These are phyloP conservation scores for Podiceps cristatus DNA, from an alignment of 2,113 vertebrate species.

Conservation along the genomic window DNA sequence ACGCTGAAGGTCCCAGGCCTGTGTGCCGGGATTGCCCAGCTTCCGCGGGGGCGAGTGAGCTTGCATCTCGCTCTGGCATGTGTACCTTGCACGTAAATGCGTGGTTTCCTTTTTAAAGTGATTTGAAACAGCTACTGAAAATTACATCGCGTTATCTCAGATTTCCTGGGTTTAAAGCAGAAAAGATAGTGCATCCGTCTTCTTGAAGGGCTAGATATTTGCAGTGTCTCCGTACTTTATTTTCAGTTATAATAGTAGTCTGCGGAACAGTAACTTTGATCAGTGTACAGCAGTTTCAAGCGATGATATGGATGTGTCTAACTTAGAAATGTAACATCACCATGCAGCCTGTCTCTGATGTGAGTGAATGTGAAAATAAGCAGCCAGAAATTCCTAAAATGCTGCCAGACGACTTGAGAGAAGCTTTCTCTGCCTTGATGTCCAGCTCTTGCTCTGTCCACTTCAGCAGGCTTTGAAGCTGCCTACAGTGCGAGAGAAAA, in stretches of 20 bases:
- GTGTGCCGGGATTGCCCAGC: background rate
- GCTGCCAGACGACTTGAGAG: background rate
- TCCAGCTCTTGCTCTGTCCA: background rate
- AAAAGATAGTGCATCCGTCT: background rate
- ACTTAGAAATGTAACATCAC: background rate
- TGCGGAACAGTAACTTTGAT: background rate
- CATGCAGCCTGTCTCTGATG: fast-evolving
- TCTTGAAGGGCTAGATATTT: background rate
- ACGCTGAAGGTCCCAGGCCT: background rate
- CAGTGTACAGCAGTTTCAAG: background rate
- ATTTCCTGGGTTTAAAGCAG: background rate
- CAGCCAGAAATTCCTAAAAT: background rate
- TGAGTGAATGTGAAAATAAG: background rate
- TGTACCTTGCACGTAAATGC: background rate
- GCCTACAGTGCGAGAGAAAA: background rate
- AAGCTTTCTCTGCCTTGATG: background rate
- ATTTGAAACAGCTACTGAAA: background rate
- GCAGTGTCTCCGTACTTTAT: background rate
- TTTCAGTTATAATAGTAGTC: background rate
- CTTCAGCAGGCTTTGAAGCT: background rate
- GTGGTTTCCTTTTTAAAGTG: background rate
- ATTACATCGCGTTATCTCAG: background rate
- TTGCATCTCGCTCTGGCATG: background rate
- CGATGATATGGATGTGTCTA: background rate
- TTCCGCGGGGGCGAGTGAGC: fast-evolving